Percentiles rank a stretch among this genome's conserved stretches.
Evolutionary conservation across 1,140 invertebrate genomes (phyloP).

Genomic region (Acromyrmex heyeri): DNA sequence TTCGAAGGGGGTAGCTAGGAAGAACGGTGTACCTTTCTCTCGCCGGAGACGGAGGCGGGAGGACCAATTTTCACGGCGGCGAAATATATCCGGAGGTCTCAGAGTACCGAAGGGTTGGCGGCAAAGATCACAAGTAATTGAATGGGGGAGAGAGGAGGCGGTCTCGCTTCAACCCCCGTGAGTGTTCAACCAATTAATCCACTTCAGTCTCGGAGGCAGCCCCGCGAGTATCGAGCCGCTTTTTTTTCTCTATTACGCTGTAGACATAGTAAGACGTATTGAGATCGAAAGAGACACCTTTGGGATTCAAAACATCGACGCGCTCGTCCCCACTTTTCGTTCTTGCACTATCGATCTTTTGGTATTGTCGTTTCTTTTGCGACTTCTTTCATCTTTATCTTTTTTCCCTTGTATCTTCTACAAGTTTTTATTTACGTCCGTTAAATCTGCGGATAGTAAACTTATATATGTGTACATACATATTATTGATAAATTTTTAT

Average conservation of each 20-base stretch:
- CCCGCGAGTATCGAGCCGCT: slow-evolving; percentile 77
- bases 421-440: background rate
- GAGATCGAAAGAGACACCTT: slow-evolving; percentile 77
- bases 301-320: slow-evolving; percentile 68
- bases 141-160: slow-evolving; percentile 75
- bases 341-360: slow-evolving; percentile 29
- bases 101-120: slow-evolving; percentile 79
- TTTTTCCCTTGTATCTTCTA: background rate
- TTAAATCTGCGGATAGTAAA: background rate
- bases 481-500: background rate
- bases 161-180: slow-evolving; percentile 78
- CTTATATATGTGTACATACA: background rate
- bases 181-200: slow-evolving; percentile 84
- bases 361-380: background rate
- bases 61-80: slow-evolving; percentile 76
- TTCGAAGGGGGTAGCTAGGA: slow-evolving; percentile 72
- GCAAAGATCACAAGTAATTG: slow-evolving; percentile 82
- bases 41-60: slow-evolving; percentile 41
- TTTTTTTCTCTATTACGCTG: slow-evolving; percentile 76
- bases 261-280: slow-evolving; percentile 79
- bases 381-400: background rate
- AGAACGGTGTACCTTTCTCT: slow-evolving; percentile 65
- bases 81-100: slow-evolving; percentile 74
- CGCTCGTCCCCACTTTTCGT: background rate
- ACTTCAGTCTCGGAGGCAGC: slow-evolving; percentile 80